Evolutionary conservation across 2,797 vertebrate genomes (phyloP), one percentile per base, ranked within the genome.

Genomic region (Acipenser transmontanus): DNA sequence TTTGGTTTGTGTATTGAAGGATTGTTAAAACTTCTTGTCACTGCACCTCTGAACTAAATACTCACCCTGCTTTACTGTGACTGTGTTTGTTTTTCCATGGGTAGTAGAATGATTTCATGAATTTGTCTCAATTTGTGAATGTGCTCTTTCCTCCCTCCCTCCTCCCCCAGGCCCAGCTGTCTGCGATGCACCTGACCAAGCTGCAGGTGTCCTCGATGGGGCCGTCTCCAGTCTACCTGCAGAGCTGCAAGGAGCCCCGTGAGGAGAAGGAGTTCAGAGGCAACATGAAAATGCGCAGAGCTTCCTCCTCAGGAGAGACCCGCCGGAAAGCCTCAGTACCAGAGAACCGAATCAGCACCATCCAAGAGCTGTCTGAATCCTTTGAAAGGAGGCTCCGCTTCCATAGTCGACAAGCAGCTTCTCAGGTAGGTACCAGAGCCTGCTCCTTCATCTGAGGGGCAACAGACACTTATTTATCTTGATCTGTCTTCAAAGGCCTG

Each of bases 321-420:
- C 73, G 80, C 0, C 64, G 74, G 61, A 91, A 88, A 70, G 66
- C 80, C 1, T 64, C 72, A 52, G 64, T 80, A 51, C 68, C 76
- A 6, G 90, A 89, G 70, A 80, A 82, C 61, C 73, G 76, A 66
- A 87, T 91, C 72, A 80, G 80, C 77, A 88, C 93, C 63, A 87
- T 94, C 73, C 93, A 90, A 11, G 91, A 93, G 78, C 87, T 95
- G 73, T 82, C 89, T 0, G 92, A 93, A 74, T 91, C 91, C 3
- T 91, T 92, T 65, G 91, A 93, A 65, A 91, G 79, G 73, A 91
- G 90, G 59, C 75, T 97, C 20, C 82, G 62, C 65, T 86, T 97
- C 61, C 81, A 74, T 71, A 88, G 83, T 47, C 84, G 88, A 72
- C 84, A 81, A 68, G 77, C 81, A 0, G 51, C 79, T 64, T 86